Conservation (phyloP, 2,888 invertebrate genomes). For the Melanostoma mellinum region DNA sequence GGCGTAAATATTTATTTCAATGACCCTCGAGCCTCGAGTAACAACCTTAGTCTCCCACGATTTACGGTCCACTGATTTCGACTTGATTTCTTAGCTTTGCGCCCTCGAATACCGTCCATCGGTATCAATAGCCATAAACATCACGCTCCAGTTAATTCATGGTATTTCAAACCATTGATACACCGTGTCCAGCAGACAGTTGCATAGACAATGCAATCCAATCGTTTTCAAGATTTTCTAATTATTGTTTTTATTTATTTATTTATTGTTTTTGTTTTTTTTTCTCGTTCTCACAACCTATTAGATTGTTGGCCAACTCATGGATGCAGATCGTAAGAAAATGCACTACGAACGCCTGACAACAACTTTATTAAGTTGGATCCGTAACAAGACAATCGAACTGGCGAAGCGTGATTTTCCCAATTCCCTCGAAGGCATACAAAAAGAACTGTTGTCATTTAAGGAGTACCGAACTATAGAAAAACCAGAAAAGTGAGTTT, state of each 20-base stretch:
- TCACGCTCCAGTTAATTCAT: conserved; percentile 65
- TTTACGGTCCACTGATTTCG: conserved; percentile 54
- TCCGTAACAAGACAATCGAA: conserved; percentile 90
- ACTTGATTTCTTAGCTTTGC: conserved; percentile 38
- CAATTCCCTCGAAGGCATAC: conserved; percentile 97
- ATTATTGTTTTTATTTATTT: neutral
- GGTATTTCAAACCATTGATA: conserved; percentile 51
- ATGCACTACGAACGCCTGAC: conserved; percentile 93
- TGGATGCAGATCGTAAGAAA: conserved; percentile 96
- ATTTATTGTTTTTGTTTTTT: neutral
- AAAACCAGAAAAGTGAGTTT: conserved; percentile 95
- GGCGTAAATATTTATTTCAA: conserved; percentile 28
- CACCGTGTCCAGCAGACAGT: conserved; percentile 63
- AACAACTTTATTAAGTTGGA: conserved; percentile 95
- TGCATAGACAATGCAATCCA: conserved; percentile 62
- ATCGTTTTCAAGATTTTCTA: conserved; percentile 38
- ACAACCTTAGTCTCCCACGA: conserved; percentile 49
- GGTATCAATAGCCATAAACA: conserved; percentile 70
- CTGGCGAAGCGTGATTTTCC: conserved; percentile 94
- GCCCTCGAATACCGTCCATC: conserved; percentile 14
- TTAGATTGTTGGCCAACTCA: conserved; percentile 98
- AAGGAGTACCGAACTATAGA: conserved; percentile 98
- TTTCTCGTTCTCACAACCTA: conserved; percentile 43
- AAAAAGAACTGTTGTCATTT: conserved; percentile 93
- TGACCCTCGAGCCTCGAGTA: conserved; percentile 22